Conservation (phyloP, 2,888 invertebrate genomes). For the Drosophila birchii region DNA sequence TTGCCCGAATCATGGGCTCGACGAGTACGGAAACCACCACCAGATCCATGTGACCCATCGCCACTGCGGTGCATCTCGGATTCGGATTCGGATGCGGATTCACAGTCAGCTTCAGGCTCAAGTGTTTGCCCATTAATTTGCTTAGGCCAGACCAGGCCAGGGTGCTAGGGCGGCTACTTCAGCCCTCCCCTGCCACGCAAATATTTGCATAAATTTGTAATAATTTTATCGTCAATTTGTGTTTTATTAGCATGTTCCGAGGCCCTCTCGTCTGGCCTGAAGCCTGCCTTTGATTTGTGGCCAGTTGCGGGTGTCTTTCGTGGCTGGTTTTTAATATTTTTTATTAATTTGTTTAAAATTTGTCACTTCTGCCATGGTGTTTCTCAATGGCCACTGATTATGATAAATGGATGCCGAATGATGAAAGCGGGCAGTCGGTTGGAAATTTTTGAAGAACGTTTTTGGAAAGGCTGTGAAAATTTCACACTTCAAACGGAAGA, state of each 20-base stretch:
- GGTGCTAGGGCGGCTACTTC: conserved; percentile 52
- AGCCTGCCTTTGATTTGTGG: conserved; percentile 68
- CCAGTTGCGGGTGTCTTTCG: conserved; percentile 42
- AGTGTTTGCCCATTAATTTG: conserved; percentile 79
- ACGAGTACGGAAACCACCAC: conserved; percentile 52
- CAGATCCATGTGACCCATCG: conserved; percentile 57
- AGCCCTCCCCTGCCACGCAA: conserved; percentile 55
- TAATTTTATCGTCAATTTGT: conserved; percentile 83
- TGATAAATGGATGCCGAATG: conserved; percentile 42
- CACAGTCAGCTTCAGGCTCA: conserved; percentile 42
- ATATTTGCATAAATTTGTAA: conserved; percentile 84
- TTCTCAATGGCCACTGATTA: conserved; percentile 48
- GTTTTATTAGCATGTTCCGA: conserved; percentile 82
- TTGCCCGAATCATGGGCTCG: conserved; percentile 68
- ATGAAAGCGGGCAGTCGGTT: conserved; percentile 29
- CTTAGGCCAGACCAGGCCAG: conserved; percentile 21
- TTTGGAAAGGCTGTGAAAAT: conserved; percentile 11
- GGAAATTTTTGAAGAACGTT: conserved; percentile 25
- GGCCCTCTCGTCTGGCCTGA: conserved; percentile 53
- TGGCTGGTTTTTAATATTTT: conserved; percentile 52
- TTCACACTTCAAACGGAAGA: conserved; percentile 21
- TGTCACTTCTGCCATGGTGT: conserved; percentile 61
- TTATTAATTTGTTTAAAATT: conserved; percentile 76
- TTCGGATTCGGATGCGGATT: conserved; percentile 12
- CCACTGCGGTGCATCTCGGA: conserved; percentile 41